Base-by-base conservation (phyloP, 2,888 invertebrate genomes). In the Carpatolechia fugitivella region DNA sequence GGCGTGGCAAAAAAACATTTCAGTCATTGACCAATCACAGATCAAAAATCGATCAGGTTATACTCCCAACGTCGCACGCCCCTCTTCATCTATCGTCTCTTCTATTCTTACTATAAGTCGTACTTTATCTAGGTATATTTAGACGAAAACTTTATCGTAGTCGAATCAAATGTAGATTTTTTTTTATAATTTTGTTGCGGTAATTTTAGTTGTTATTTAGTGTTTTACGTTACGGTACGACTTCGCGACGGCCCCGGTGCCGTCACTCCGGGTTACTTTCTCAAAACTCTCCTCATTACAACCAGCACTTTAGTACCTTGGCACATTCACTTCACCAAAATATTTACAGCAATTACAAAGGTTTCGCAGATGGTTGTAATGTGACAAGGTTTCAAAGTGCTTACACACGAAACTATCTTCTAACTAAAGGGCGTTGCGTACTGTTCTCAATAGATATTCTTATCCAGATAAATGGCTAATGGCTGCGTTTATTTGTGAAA, bases 151-250 rank as follows among this genome's bases (percentile, higher is more conserved):
- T 76, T 78, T 79, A 78, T 77, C 65, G 74, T 85, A 86, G 83
- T 82, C 76, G 67, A 81, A 80, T 80, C 75, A 69, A 71, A 76
- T 75, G 76, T 82, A 80, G 73, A 7, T 44, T 13, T 79, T 76
- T 72, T 76, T 74, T 70, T 75, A 76, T 76, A 72, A 70, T 79
- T 86, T 83, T 80, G 86, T 87, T 86, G 82, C 79, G 76, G 70
- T 85, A 78, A 76, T 78, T 78, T 86, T 80, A 81, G 81, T 83
- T 87, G 89, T 89, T 89, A 88, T 89, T 89, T 89, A 88, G 89
- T 89, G 76, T 89, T 87, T 86, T 88, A 88, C 82, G 78, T 81
- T 52, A 30, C 20, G 40, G 40, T 40, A 29, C 24, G 44, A 29
- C 24, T 8, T 18, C 48, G 3, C 7, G 30, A 30, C 50, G 50